Evolutionary conservation across 2,113 vertebrate species (phyloP), one percentile per base, ranked within the genome.

Genomic region (Chloropsis hardwickii): DNA sequence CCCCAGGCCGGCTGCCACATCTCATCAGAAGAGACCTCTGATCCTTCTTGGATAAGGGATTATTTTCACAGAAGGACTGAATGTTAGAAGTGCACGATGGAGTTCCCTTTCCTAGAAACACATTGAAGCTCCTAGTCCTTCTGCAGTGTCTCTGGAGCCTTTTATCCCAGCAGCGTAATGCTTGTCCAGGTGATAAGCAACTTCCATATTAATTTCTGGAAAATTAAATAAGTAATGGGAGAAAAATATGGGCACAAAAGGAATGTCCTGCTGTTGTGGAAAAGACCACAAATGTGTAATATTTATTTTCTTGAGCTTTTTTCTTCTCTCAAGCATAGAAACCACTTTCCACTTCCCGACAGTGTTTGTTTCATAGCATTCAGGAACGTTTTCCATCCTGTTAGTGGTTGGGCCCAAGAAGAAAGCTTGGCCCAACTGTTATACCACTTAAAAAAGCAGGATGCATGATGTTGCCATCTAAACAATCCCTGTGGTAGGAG

Each of bases 71-170:
- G 64, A 33, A 80, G 37, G 19, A 17, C 11, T 35, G 53, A 42
- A 39, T 10, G 2, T 70, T 25, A 7, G 9, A n/a, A 73, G 24
- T 78, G 14, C 5, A 6, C 0, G 0, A 28, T 40, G 22, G 50
- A 25, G 17, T 57, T 65, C 29, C 69, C 39, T 95, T 84, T 29
- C 16, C 37, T 74, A 61, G 27, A 64, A 78, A 56, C 3, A 18
- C 21, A 14, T 1, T 51, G 35, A 16, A 83, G 37, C 54, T 80
- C 48, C 6, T 42, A n/a, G 15, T 79, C 29, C 6, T 64, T n/a
- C 35, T 79, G 29, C 29, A 35, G 6, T 14, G 8, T 58, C 44
- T 47, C 31, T 35, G 33, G 12, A 85, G 10, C 10, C 12, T 84
- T 81, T 78, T 23, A 28, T 76, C 7, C 25, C 17, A 88, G 66